These are phyloP conservation scores for Aphidoletes aphidimyza DNA, from an alignment of 2,888 invertebrate species.

Conservation along the genomic window DNA sequence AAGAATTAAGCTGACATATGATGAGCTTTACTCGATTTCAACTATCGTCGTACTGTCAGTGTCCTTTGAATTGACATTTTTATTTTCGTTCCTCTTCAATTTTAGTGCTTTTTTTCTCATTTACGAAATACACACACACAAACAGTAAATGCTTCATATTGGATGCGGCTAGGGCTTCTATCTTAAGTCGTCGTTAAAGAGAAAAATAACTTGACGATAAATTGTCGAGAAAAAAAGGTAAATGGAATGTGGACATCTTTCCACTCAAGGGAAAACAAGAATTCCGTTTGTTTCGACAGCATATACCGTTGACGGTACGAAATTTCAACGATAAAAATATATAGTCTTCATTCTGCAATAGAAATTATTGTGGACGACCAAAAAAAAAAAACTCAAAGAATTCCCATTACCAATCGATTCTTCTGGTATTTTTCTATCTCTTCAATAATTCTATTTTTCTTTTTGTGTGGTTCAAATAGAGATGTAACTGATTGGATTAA, in stretches of 20 bases:
- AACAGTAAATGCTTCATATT: not conserved
- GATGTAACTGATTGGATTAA: not conserved
- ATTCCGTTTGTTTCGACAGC: not conserved
- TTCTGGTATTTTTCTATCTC: no score
- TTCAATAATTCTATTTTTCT: not conserved
- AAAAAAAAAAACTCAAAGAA: no score
- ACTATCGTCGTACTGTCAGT: not conserved
- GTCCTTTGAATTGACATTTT: not conserved
- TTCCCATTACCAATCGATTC: no score
- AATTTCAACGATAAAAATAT: no score
- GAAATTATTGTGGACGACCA: no score
- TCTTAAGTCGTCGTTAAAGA: conserved; percentile 1
- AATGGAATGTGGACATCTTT: not conserved
- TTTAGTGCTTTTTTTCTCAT: not conserved
- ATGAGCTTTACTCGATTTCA: conserved; percentile 1
- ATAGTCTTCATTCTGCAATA: no score
- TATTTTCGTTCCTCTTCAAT: not conserved
- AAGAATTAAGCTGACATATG: conserved; percentile 41
- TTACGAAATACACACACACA: not conserved
- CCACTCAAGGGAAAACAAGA: not conserved
- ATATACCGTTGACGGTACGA: no score
- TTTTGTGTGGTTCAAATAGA: no score
- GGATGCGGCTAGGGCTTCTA: no score
- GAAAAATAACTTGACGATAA: not conserved
- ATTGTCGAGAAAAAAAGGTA: not conserved